phyloP scores from a whole-genome alignment of 2,797 vertebrate species.

The Malurus splendens region DNA sequence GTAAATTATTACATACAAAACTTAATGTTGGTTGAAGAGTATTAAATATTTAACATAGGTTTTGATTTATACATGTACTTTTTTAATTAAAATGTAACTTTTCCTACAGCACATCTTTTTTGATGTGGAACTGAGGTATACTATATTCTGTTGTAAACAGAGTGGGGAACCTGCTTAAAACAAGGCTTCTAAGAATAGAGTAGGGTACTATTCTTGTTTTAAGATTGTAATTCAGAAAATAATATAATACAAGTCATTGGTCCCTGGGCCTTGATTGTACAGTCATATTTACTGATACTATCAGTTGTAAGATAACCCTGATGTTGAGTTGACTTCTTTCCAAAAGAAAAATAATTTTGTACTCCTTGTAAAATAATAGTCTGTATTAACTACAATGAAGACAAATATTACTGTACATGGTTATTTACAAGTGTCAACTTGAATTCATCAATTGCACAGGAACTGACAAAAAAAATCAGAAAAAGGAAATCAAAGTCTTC shows the following conservation, averaged over 20 bases:
- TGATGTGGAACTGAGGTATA: slow-evolving; percentile 80
- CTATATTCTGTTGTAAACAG: slow-evolving; percentile 81
- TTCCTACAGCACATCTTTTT: slow-evolving; percentile 79
- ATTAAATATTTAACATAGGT: slow-evolving; percentile 88
- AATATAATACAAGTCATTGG: slow-evolving; percentile 78
- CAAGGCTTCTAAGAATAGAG: slow-evolving; percentile 73
- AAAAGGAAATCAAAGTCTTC: slow-evolving; percentile 77
- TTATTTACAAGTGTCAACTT: slow-evolving; percentile 67
- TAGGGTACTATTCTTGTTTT: slow-evolving; percentile 78
- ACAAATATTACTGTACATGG: slow-evolving; percentile 65
- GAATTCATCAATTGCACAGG: slow-evolving; percentile 69
- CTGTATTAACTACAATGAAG: slow-evolving; percentile 68
- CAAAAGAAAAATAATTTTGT: slow-evolving; percentile 75
- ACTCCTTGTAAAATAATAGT: slow-evolving; percentile 72
- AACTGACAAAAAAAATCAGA: slow-evolving; percentile 62
- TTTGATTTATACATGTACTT: slow-evolving; percentile 83
- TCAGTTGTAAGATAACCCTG: slow-evolving; percentile 78
- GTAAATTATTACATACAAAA: slow-evolving; percentile 85
- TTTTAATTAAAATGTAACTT: slow-evolving; percentile 77
- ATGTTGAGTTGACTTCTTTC: slow-evolving; percentile 70
- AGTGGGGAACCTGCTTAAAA: slow-evolving; percentile 77
- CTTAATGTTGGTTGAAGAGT: slow-evolving; percentile 79
- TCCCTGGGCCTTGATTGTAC: slow-evolving; percentile 74
- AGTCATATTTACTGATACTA: slow-evolving; percentile 76
- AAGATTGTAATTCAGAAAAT: slow-evolving; percentile 79